Evolutionary conservation across 2,113 vertebrate genomes (phyloP).

Genomic region (Labrus mixtus): DNA sequence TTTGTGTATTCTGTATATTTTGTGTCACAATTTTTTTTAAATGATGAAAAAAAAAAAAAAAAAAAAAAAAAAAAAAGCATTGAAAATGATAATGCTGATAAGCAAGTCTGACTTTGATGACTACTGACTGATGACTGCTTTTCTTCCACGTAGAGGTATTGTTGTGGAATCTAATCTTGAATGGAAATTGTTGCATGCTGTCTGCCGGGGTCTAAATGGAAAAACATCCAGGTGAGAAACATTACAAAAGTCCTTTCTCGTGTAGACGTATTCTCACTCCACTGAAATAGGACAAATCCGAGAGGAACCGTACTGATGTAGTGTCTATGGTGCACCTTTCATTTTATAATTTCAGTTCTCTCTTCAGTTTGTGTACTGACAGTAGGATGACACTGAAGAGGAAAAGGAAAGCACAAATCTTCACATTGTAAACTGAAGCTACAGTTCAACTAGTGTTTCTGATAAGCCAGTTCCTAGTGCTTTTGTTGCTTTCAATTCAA

Average conservation of each 20-base stretch:
- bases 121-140: background rate
- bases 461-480: background rate
- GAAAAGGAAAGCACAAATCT: conserved; percentile 16
- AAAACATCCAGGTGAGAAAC: background rate
- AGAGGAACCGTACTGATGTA: background rate
- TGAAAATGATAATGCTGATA: background rate
- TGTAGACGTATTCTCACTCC: background rate
- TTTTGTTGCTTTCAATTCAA: background rate
- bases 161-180: background rate
- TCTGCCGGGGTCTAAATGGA: conserved; percentile 4
- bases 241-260: background rate
- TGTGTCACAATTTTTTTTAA: too few relatives aligned
- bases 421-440: conserved; percentile 10
- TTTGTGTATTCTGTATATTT: too few relatives aligned
- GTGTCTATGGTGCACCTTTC: background rate
- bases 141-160: too few relatives aligned
- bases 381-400: background rate
- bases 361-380: background rate
- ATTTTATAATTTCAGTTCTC: background rate
- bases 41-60: too few relatives aligned
- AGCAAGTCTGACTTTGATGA: background rate
- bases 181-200: conserved; percentile 20
- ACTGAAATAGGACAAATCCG: background rate
- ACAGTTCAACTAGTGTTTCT: background rate
- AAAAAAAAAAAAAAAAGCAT: background rate